A percentile compares a stretch with the other conserved stretches of the same genome.
Evolutionary conservation across 1,140 invertebrate species (phyloP).

Genomic region (Xylocopa sonorina): DNA sequence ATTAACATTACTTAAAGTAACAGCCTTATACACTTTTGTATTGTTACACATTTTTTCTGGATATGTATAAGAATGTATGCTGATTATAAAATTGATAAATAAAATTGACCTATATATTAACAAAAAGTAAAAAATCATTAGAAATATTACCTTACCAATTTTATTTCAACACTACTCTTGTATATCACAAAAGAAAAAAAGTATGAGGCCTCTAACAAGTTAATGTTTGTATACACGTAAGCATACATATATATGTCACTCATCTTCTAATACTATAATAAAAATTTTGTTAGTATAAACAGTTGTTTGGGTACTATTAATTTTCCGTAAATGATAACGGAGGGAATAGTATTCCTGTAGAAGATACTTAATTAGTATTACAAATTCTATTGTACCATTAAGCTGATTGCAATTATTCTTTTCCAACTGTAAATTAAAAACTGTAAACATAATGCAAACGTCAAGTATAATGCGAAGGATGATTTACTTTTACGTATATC

Average conservation of each 20-base stretch:
- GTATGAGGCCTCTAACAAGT: slow-evolving; percentile 8
- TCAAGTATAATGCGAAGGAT: slow-evolving; percentile 5
- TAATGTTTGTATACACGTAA: not conserved
- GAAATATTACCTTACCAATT: no score
- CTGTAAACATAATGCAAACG: slow-evolving; percentile 3
- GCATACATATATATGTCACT: not conserved
- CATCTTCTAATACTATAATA: not conserved
- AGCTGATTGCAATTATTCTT: slow-evolving; percentile 1
- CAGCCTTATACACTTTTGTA: slow-evolving; percentile 4
- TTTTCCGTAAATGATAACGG: slow-evolving; percentile 12
- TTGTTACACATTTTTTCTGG: not conserved
- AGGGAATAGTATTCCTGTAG: slow-evolving; percentile 3
- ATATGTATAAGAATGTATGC: slow-evolving; percentile 42
- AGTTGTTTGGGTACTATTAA: not conserved
- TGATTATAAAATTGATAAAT: slow-evolving; percentile 3
- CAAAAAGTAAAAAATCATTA: not conserved
- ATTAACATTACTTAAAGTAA: slow-evolving; percentile 28
- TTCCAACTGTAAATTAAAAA: slow-evolving; percentile 9
- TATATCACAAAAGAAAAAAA: slow-evolving; percentile 11
- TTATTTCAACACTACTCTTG: not conserved
- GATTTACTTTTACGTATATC: slow-evolving; percentile 8
- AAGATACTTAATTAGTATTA: slow-evolving; percentile 23
- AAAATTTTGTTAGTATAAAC: slow-evolving; percentile 10
- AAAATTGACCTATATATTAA: not conserved
- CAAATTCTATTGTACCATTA: slow-evolving; percentile 16